phyloP scores from a whole-genome alignment of 2,113 vertebrate species.

The Amphiprion ocellaris region DNA sequence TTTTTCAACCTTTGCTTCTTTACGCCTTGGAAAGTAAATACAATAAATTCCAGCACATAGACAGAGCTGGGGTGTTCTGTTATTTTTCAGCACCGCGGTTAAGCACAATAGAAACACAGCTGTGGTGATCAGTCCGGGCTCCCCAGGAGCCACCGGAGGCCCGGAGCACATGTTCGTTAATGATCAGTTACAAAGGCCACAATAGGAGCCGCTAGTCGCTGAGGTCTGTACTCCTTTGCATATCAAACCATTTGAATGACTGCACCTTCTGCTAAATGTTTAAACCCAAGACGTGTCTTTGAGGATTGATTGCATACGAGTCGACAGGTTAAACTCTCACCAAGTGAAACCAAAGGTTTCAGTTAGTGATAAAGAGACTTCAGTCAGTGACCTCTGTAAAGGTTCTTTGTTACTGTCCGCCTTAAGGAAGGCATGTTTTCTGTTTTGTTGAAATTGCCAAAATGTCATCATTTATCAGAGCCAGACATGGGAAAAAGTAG shows the following conservation, averaged over 20 bases:
- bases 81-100: conserved; percentile 65
- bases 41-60: conserved; percentile 75
- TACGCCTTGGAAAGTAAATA: conserved; percentile 68
- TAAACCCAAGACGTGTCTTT: conserved; percentile 59
- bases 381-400: not conserved
- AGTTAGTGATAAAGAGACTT: conserved; percentile 16
- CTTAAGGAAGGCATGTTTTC: too few relatives aligned
- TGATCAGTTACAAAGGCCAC: conserved; percentile 80
- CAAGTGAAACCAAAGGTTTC: not conserved
- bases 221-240: conserved; percentile 69
- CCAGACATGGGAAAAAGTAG: too few relatives aligned
- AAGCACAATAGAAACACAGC: conserved; percentile 80
- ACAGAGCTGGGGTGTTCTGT: conserved; percentile 67
- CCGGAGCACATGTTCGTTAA: conserved; percentile 82
- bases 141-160: conserved; percentile 69
- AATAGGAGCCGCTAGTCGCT: conserved; percentile 67
- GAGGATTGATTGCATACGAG: conserved; percentile 67
- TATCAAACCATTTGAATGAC: conserved; percentile 65
- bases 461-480: too few relatives aligned
- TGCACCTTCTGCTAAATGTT: conserved; percentile 78
- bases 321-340: conserved; percentile 56
- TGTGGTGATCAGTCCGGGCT: conserved; percentile 73
- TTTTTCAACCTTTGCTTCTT: conserved; percentile 47
- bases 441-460: too few relatives aligned
- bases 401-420: not conserved